These are phyloP conservation scores for Tenthredo distinguenda DNA, from an alignment of 2,888 invertebrate species.

Conservation along the genomic window DNA sequence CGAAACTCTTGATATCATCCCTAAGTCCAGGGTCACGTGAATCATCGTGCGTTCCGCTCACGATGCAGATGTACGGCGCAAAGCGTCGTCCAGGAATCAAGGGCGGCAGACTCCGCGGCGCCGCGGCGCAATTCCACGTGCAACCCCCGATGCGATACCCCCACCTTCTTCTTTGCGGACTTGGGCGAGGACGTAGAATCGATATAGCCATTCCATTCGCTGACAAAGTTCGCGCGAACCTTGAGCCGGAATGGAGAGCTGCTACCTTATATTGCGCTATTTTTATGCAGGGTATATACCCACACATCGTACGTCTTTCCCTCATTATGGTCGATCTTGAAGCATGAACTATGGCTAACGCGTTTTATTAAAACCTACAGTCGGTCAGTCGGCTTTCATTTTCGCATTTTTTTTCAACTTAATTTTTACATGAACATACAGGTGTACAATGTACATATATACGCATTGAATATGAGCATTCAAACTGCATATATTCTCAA, in stretches of 20 bases:
- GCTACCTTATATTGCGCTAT: constrained; percentile 23
- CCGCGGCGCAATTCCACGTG: constrained; percentile 62
- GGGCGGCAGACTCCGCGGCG: constrained; percentile 74
- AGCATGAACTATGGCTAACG: not conserved
- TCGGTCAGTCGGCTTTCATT: not conserved
- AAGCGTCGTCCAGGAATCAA: constrained; percentile 68
- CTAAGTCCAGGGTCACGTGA: constrained; percentile 2
- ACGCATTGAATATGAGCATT: too few species aligned
- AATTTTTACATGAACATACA: not conserved
- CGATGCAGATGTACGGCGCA: constrained; percentile 32
- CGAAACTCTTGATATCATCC: not conserved
- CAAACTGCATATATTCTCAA: too few species aligned
- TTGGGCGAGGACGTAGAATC: constrained; percentile 69
- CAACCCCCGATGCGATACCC: constrained; percentile 32
- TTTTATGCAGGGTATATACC: constrained; percentile 26
- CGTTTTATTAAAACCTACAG: not conserved
- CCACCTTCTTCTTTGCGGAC: constrained; percentile 25
- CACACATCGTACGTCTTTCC: constrained; percentile 6
- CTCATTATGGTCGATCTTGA: constrained; percentile 8
- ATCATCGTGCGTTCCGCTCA: constrained; percentile 30
- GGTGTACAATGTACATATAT: not conserved
- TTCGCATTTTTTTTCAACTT: not conserved
- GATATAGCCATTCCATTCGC: constrained; percentile 72
- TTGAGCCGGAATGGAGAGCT: constrained; percentile 18
- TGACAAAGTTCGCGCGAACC: constrained; percentile 46